phyloP scores from a whole-genome alignment of 2,113 vertebrate genomes.

The Tyrannus savana region DNA sequence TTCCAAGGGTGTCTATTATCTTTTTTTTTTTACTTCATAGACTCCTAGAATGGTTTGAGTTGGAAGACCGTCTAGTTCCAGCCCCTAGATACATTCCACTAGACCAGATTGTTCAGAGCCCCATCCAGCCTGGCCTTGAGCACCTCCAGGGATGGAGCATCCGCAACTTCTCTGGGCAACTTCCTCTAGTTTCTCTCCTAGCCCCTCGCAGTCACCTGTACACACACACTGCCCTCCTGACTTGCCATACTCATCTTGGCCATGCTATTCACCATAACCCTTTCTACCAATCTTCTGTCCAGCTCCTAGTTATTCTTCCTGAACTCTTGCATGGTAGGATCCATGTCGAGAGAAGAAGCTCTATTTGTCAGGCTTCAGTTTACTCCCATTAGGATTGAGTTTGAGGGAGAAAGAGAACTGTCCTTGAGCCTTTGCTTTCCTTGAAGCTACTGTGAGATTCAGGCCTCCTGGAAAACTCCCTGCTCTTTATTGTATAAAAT shows the following conservation, averaged over 20 bases:
- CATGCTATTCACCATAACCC: background rate
- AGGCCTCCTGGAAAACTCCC: background rate
- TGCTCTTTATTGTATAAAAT: background rate
- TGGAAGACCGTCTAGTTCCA: background rate
- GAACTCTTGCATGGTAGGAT: rapidly evolving
- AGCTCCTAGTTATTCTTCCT: background rate
- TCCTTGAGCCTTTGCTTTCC: background rate
- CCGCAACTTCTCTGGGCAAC: background rate
- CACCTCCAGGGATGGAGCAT: background rate
- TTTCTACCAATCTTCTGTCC: background rate
- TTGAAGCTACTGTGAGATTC: background rate
- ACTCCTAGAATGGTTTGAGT: background rate
- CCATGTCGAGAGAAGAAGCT: background rate
- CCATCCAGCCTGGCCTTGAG: background rate
- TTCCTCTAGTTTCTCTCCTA: background rate
- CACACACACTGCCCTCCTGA: background rate
- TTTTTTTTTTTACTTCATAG: background rate
- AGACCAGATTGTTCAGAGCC: background rate
- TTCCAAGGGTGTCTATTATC: background rate
- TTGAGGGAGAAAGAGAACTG: background rate
- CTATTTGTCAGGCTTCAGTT: background rate
- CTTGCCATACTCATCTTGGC: background rate
- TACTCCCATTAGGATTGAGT: background rate
- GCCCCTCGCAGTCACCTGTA: background rate
- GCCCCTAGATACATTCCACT: background rate